phyloP scores from a whole-genome alignment of 2,797 vertebrate species.

The Dermochelys coriacea region DNA sequence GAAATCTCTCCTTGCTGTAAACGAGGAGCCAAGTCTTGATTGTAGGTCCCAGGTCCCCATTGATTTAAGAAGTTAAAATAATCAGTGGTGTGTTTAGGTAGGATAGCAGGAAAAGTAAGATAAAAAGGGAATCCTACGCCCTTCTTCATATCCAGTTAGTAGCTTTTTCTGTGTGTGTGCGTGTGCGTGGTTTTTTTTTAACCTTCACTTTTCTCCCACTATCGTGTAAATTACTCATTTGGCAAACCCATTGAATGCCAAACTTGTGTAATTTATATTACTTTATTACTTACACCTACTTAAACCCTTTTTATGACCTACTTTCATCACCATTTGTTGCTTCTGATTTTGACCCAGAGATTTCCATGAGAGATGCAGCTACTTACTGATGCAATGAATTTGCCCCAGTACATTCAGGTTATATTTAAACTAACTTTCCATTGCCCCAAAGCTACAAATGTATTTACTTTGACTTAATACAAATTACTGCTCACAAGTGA shows the following conservation, averaged over 20 bases:
- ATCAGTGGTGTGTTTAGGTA: not conserved
- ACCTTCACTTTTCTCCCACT: not conserved
- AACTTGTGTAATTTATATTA: not conserved
- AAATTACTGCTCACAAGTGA: not conserved
- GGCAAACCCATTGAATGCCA: not conserved
- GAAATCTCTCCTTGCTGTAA: not conserved
- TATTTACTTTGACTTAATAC: not conserved
- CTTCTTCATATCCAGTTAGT: not conserved
- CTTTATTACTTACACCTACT: slow-evolving; percentile 29
- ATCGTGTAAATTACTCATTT: not conserved
- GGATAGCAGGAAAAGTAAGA: not conserved
- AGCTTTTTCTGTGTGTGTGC: not conserved
- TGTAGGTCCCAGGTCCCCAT: not conserved
- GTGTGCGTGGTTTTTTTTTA: too few relatives aligned
- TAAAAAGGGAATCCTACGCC: not conserved
- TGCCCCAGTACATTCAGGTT: not conserved
- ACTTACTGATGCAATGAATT: not conserved
- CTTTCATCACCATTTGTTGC: slow-evolving; percentile 12
- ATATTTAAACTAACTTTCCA: not conserved
- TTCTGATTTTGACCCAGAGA: not conserved
- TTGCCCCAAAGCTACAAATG: not conserved
- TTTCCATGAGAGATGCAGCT: slow-evolving; percentile 2
- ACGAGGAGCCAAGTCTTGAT: not conserved
- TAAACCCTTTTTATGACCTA: slow-evolving; percentile 43
- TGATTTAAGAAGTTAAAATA: not conserved